A percentile compares a stretch with the other conserved stretches of the same genome.
phyloP scores from a whole-genome alignment of 2,113 vertebrate genomes.

The Rhombomys opimus region DNA sequence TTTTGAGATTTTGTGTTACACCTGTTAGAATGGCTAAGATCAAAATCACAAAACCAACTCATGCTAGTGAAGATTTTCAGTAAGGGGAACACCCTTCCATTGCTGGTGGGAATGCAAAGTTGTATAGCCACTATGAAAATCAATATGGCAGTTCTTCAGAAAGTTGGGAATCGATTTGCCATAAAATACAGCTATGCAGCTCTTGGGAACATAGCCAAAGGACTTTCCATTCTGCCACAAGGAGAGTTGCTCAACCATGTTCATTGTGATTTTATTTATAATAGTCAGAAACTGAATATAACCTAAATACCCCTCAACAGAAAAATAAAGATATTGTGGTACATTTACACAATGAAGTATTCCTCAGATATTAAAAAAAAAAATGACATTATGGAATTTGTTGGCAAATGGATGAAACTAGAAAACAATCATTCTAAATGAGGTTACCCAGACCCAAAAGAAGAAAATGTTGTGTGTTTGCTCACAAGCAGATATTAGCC shows the following conservation, averaged over 20 bases:
- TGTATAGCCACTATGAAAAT: not conserved
- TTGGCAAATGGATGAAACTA: not conserved
- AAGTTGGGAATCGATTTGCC: not conserved
- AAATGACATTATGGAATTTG: not conserved
- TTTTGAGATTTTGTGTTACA: too few relatives aligned
- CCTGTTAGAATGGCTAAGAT: not conserved
- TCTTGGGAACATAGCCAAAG: not conserved
- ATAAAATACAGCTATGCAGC: not conserved
- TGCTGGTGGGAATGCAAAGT: not conserved
- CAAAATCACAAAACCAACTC: too few relatives aligned
- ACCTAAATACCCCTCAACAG: not conserved
- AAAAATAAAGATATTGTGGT: not conserved
- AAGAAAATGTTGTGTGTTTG: not conserved
- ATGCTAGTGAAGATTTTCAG: not conserved
- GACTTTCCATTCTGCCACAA: not conserved
- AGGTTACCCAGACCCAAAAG: not conserved
- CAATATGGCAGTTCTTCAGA: not conserved
- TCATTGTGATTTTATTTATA: not conserved
- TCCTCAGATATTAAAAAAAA: not conserved
- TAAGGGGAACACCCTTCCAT: not conserved
- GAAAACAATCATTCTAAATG: not conserved
- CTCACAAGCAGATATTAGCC: not conserved
- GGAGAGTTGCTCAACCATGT: not conserved
- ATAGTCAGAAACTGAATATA: not conserved
- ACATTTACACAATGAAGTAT: not conserved